These are phyloP conservation scores for Chromis chromis DNA, from an alignment of 2,797 vertebrate species.

Conservation along the genomic window DNA sequence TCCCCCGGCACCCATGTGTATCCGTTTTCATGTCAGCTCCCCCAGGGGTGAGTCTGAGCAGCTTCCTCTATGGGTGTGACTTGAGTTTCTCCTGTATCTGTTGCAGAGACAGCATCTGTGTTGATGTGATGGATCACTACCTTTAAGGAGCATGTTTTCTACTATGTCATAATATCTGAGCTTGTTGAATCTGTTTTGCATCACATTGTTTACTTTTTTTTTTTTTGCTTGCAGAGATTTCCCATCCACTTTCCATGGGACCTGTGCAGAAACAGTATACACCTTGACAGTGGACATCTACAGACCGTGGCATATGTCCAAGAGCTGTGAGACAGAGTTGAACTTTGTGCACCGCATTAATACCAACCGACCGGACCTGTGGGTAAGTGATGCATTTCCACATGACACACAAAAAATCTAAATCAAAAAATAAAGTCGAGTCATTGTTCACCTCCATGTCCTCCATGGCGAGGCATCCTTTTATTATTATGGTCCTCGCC, in stretches of 20 bases:
- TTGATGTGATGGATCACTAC: background rate
- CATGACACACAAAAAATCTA: no score
- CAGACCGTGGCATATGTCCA: conserved; percentile 71
- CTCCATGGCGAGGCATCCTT: no score
- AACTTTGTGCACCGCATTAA: conserved; percentile 51
- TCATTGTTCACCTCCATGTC: background rate
- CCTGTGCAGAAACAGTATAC: conserved; percentile 48
- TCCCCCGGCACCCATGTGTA: conserved; percentile 63
- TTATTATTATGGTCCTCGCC: no score
- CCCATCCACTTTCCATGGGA: conserved; percentile 58
- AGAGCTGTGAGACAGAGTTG: conserved; percentile 64
- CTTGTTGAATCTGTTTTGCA: background rate
- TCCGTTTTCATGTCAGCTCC: conserved; percentile 67
- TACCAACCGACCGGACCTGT: conserved; percentile 52
- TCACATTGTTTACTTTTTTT: background rate
- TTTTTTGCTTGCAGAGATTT: conserved; percentile 62
- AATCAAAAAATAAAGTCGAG: no score
- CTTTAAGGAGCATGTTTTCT: background rate
- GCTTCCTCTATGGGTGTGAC: background rate
- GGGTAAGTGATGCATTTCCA: conserved; percentile 50
- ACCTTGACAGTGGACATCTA: conserved; percentile 52
- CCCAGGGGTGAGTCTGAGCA: conserved; percentile 60
- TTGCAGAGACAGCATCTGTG: no score
- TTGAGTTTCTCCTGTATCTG: background rate
- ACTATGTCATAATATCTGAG: background rate